Evolutionary conservation across 2,888 invertebrate species (phyloP).

Genomic region (Carcina quercana): DNA sequence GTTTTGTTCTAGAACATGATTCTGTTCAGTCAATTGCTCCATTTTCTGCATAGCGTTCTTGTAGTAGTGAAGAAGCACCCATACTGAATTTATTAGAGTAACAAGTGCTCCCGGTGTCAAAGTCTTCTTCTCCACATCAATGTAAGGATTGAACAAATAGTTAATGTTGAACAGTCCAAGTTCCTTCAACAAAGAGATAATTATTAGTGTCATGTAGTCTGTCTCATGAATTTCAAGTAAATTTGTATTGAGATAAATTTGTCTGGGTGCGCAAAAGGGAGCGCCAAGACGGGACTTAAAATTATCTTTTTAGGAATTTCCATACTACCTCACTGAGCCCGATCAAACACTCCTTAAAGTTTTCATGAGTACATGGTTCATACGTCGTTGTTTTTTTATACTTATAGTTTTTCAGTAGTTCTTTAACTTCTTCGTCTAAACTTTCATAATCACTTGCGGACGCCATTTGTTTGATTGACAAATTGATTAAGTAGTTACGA

Average conservation of each 20-base stretch:
- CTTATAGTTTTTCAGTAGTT: conserved; percentile 57
- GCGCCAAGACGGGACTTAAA: no score
- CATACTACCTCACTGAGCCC: conserved; percentile 53
- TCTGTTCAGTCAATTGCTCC: conserved; percentile 44
- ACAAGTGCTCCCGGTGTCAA: conserved; percentile 44
- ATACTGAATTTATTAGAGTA: conserved; percentile 51
- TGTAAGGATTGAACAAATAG: conserved; percentile 56
- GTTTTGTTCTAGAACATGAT: conserved; percentile 48
- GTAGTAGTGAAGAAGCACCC: conserved; percentile 47
- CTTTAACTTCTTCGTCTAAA: conserved; percentile 61
- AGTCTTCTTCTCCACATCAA: conserved; percentile 36
- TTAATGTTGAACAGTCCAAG: conserved; percentile 48
- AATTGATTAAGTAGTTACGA: no score
- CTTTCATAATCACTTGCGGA: conserved; percentile 29
- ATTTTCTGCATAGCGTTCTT: conserved; percentile 45
- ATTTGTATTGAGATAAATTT: no score
- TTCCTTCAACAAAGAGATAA: conserved; percentile 36
- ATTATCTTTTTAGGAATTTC: no score
- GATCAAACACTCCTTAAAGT: conserved; percentile 56
- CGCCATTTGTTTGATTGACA: no score
- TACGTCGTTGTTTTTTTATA: conserved; percentile 51
- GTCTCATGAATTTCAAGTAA: no score
- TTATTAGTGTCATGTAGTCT: no score
- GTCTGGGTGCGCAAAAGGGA: no score
- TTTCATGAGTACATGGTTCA: conserved; percentile 55